A percentile compares a stretch with the other conserved stretches of the same genome.
Conservation (phyloP, 2,113 vertebrate genomes). For the Channa maculata region DNA sequence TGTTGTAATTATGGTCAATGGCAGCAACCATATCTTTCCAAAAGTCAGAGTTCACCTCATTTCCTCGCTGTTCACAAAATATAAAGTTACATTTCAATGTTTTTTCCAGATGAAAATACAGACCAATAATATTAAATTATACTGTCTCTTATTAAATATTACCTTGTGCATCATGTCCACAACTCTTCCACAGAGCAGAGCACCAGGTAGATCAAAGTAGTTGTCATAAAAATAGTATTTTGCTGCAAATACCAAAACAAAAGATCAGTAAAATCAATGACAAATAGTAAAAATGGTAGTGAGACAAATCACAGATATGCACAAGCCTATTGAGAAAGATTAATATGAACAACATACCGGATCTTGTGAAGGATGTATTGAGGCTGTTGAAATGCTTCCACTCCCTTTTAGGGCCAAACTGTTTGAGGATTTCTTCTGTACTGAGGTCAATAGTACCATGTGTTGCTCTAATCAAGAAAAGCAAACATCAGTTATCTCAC, state of each 20-base stretch:
- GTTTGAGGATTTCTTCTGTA: conserved; percentile 85
- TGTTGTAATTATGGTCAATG: conserved; percentile 97
- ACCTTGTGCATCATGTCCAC: conserved; percentile 93
- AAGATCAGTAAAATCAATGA: background rate
- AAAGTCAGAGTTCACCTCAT: conserved; percentile 90
- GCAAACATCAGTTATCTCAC: background rate
- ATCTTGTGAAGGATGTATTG: conserved; percentile 87
- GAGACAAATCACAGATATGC: background rate
- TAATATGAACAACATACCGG: conserved; percentile 81
- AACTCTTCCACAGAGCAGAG: conserved; percentile 91
- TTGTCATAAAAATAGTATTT: conserved; percentile 98
- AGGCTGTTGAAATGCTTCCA: conserved; percentile 93
- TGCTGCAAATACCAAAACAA: conserved; percentile 79
- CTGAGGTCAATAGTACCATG: conserved; percentile 90
- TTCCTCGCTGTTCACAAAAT: conserved; percentile 82
- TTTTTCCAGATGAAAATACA: background rate
- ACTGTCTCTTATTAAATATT: conserved; percentile 32
- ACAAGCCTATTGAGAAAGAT: background rate
- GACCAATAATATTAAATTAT: background rate
- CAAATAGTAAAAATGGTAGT: no score
- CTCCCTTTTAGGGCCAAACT: conserved; percentile 86
- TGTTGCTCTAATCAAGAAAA: conserved; percentile 85
- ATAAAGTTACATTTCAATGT: background rate
- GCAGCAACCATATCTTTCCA: conserved; percentile 95
- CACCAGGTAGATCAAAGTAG: conserved; percentile 95